A percentile compares a stretch with the other conserved stretches of the same genome.
Evolutionary conservation across 2,888 invertebrate genomes (phyloP).

Genomic region (Phengaris arion): DNA sequence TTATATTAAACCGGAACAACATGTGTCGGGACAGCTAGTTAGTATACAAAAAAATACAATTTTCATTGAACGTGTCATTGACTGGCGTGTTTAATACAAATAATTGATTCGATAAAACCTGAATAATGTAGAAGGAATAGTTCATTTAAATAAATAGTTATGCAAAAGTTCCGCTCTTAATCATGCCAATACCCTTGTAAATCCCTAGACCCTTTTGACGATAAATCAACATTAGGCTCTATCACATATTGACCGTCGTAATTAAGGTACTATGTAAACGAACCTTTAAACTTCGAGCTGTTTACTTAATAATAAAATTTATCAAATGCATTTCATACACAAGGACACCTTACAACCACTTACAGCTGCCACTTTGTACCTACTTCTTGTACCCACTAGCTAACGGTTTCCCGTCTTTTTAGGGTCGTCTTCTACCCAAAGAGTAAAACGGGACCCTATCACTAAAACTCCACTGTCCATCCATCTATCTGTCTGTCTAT

Average conservation of each 20-base stretch:
- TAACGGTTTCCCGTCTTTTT: no score
- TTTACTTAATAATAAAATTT: no score
- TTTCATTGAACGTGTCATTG: not conserved
- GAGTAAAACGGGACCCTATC: no score
- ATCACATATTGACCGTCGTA: slow-evolving; percentile 20
- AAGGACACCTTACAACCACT: no score
- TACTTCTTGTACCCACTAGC: no score
- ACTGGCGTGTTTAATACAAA: not conserved
- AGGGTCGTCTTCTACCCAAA: no score
- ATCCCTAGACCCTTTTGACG: slow-evolving; percentile 23
- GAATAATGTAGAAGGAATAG: not conserved
- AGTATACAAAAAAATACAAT: not conserved
- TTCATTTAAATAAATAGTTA: slow-evolving; percentile 10
- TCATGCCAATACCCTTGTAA: slow-evolving; percentile 26
- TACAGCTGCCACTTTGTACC: no score
- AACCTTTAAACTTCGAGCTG: not conserved
- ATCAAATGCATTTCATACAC: no score
- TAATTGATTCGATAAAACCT: slow-evolving; percentile 1
- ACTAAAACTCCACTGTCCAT: no score
- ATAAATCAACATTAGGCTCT: slow-evolving; percentile 25
- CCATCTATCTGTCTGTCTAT: no score
- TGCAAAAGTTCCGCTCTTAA: slow-evolving; percentile 22
- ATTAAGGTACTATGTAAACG: not conserved
- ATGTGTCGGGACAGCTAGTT: no score
- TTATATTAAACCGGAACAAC: no score